Conservation (phyloP, 1,140 invertebrate species). For the Radopholus similis region DNA sequence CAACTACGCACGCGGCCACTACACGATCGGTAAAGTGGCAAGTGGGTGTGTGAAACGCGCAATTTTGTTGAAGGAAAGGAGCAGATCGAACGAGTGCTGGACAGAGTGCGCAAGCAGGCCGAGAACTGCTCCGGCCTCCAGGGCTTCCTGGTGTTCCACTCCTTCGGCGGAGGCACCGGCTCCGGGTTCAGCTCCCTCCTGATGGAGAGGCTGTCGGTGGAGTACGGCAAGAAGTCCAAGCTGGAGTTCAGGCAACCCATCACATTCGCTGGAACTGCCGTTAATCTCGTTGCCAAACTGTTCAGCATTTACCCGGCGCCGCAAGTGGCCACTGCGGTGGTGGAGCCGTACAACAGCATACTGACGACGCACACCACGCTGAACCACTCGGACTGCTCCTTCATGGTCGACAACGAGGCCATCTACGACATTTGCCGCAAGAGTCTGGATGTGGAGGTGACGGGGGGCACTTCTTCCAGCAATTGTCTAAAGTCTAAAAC, state of each 20-base stretch:
- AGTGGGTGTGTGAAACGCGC: neutral
- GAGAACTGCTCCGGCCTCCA: constrained; percentile 67
- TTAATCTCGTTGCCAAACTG: neutral
- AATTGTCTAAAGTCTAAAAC: constrained; percentile 65
- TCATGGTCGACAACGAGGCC: constrained; percentile 74
- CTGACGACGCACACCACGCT: constrained; percentile 44
- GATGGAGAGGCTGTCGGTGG: constrained; percentile 81
- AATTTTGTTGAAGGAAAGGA: constrained; percentile 68
- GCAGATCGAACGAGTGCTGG: constrained; percentile 62
- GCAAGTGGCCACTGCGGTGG: constrained; percentile 67
- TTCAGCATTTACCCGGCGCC: constrained; percentile 79
- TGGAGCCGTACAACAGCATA: constrained; percentile 36
- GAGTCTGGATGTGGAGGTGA: constrained; percentile 71
- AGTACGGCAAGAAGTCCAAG: constrained; percentile 83
- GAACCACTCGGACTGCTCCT: constrained; percentile 59
- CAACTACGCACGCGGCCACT: constrained; percentile 72
- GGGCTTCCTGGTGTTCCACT: constrained; percentile 83
- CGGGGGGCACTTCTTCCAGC: no score
- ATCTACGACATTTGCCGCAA: constrained; percentile 83
- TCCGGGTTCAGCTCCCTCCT: constrained; percentile 80
- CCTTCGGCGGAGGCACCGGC: constrained; percentile 83
- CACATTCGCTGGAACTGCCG: neutral
- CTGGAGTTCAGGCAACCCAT: constrained; percentile 70
- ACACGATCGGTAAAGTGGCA: constrained; percentile 65
- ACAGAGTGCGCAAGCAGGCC: constrained; percentile 37